These are phyloP conservation scores for Cylloceria caligata DNA, from an alignment of 2,888 invertebrate genomes.

Conservation along the genomic window DNA sequence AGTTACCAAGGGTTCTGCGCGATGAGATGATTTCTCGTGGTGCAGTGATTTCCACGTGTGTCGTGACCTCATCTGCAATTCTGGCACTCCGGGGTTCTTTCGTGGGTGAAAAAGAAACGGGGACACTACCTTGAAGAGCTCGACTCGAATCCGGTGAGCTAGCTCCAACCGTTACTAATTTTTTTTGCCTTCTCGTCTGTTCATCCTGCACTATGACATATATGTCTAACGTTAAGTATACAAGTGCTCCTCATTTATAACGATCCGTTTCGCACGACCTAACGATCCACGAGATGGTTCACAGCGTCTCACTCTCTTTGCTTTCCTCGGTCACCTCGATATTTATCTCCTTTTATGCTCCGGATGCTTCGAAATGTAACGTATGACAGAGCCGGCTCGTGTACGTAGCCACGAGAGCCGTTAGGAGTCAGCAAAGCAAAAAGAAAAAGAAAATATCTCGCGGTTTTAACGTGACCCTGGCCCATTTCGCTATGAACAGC, in stretches of 20 bases:
- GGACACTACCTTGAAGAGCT: constrained; percentile 50
- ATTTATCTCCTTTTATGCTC: constrained; percentile 12
- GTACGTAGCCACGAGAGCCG: constrained; percentile 12
- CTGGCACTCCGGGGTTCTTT: constrained; percentile 34
- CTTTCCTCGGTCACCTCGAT: background rate
- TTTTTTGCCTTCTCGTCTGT: constrained; percentile 15
- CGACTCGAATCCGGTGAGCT: constrained; percentile 4
- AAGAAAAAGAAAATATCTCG: background rate
- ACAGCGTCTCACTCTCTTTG: constrained; percentile 13
- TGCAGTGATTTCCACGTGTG: constrained; percentile 27
- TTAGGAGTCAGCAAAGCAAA: constrained; percentile 18
- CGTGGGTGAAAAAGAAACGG: constrained; percentile 50
- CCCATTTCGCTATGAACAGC: constrained; percentile 3
- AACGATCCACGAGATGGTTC: constrained; percentile 21
- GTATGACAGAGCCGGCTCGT: background rate
- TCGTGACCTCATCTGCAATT: constrained; percentile 40
- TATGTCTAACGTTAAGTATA: constrained; percentile 24
- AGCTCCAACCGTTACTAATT: constrained; percentile 11
- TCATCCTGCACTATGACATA: background rate
- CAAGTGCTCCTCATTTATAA: constrained; percentile 48
- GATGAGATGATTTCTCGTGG: constrained; percentile 26
- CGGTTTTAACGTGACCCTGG: constrained; percentile 33
- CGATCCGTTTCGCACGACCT: constrained; percentile 43
- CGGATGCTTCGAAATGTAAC: constrained; percentile 31
- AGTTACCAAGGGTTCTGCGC: constrained; percentile 9